phyloP scores from a whole-genome alignment of 2,797 vertebrate species.

The Danio albolineatus region DNA sequence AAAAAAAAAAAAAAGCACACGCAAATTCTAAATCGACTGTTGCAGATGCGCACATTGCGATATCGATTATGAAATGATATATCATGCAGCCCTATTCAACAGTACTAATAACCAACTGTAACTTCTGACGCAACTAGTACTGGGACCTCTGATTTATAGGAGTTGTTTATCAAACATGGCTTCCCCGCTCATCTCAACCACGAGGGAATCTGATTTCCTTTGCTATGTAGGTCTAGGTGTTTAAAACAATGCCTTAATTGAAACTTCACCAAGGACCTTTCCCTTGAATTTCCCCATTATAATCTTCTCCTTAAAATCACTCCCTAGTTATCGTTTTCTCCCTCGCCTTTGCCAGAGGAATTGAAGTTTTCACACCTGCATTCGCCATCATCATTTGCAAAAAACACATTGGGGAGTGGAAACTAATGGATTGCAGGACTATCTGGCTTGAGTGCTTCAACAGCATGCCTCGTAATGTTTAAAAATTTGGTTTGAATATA shows the following conservation, averaged over 20 bases:
- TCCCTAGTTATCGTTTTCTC: slow-evolving; percentile 21
- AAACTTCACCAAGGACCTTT: slow-evolving; percentile 60
- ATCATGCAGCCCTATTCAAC: too few relatives aligned
- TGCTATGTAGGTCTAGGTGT: slow-evolving; percentile 83
- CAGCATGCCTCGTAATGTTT: too few relatives aligned
- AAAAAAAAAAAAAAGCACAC: too few relatives aligned
- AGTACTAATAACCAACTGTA: too few relatives aligned
- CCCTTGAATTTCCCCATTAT: slow-evolving; percentile 8
- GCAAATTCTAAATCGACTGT: too few relatives aligned
- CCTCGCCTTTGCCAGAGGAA: slow-evolving; percentile 41
- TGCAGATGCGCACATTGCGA: too few relatives aligned
- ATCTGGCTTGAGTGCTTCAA: too few relatives aligned
- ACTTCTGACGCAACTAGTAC: slow-evolving; percentile 51
- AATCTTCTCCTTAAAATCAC: slow-evolving; percentile 13
- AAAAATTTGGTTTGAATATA: too few relatives aligned
- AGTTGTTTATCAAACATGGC: slow-evolving; percentile 76
- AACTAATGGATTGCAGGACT: background rate
- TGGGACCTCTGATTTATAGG: slow-evolving; percentile 75
- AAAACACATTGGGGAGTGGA: slow-evolving; percentile 38
- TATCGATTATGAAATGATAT: too few relatives aligned
- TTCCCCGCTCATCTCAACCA: slow-evolving; percentile 68
- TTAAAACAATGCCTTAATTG: slow-evolving; percentile 75
- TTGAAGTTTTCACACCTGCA: slow-evolving; percentile 44
- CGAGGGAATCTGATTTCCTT: slow-evolving; percentile 79
- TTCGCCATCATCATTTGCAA: slow-evolving; percentile 50